Percentiles rank a stretch among this genome's conserved stretches.
Evolutionary conservation across 2,888 invertebrate genomes (phyloP).

Genomic region (Isoperla grammatica): DNA sequence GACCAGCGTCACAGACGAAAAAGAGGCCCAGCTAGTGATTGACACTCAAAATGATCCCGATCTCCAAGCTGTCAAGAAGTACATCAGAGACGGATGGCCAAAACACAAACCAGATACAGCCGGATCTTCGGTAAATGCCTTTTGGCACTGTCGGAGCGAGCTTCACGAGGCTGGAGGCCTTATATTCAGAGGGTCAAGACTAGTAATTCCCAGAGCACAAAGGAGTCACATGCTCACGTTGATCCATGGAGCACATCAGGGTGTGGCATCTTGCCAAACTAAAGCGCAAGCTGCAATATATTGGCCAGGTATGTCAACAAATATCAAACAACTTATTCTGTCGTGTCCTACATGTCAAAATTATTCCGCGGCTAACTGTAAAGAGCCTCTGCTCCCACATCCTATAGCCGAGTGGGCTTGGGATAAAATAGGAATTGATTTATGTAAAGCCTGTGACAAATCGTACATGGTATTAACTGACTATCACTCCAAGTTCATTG

Average conservation of each 20-base stretch:
- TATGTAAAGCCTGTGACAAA: no score
- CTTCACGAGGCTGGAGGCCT: constrained; percentile 9
- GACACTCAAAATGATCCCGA: not conserved
- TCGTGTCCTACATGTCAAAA: constrained; percentile 14
- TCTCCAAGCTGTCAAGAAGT: not conserved
- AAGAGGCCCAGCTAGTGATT: not conserved
- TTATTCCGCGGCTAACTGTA: not conserved
- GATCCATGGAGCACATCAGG: constrained; percentile 12
- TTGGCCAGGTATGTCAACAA: constrained; percentile 24
- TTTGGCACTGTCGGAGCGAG: constrained; percentile 5
- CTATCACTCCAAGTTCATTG: no score
- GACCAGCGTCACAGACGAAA: not conserved
- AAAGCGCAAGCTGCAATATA: constrained; percentile 2
- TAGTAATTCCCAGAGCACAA: constrained; percentile 2
- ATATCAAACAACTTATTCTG: constrained; percentile 33
- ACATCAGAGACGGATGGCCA: not conserved
- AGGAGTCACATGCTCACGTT: not conserved
- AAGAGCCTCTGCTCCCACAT: no score
- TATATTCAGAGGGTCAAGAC: not conserved
- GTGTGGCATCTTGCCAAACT: not conserved
- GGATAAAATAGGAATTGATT: no score
- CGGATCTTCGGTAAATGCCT: not conserved
- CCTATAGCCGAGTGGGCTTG: no score
- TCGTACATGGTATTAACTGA: no score
- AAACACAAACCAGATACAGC: not conserved